phyloP scores from a whole-genome alignment of 2,888 invertebrate species.

The Meganola albula region DNA sequence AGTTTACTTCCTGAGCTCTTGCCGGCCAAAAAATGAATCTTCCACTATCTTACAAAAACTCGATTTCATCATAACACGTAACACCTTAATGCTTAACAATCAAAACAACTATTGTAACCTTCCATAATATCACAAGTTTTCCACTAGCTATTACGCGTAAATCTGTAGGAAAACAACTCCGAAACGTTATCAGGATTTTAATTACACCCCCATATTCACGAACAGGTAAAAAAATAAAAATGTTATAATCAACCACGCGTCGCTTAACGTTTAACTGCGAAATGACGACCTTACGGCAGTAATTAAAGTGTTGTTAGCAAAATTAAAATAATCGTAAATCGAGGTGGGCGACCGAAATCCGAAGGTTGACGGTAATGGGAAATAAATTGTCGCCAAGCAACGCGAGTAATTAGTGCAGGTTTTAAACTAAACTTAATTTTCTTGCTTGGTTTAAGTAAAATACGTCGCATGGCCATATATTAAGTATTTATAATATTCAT shows the following conservation, averaged over 20 bases:
- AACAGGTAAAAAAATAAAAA: neutral
- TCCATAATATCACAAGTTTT: too few species aligned
- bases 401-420: conserved; percentile 64
- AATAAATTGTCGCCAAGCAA: conserved; percentile 72
- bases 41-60: too few species aligned
- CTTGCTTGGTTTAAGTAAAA: too few species aligned
- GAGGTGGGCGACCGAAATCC: conserved; percentile 65
- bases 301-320: conserved; percentile 75
- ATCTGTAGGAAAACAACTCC: neutral
- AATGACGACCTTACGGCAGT: conserved; percentile 46
- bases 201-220: neutral
- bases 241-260: conserved; percentile 9
- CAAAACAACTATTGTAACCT: too few species aligned
- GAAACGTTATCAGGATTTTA: neutral
- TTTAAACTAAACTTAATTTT: conserved; percentile 66
- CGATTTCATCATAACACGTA: too few species aligned
- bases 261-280: conserved; percentile 13
- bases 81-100: too few species aligned
- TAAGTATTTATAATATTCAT: too few species aligned
- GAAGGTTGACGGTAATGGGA: conserved; percentile 69
- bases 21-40: too few species aligned
- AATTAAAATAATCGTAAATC: conserved; percentile 64
- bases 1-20: too few species aligned
- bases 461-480: too few species aligned
- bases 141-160: too few species aligned